Conservation (phyloP, 2,888 invertebrate genomes). For the Oscheius myriophilus region DNA sequence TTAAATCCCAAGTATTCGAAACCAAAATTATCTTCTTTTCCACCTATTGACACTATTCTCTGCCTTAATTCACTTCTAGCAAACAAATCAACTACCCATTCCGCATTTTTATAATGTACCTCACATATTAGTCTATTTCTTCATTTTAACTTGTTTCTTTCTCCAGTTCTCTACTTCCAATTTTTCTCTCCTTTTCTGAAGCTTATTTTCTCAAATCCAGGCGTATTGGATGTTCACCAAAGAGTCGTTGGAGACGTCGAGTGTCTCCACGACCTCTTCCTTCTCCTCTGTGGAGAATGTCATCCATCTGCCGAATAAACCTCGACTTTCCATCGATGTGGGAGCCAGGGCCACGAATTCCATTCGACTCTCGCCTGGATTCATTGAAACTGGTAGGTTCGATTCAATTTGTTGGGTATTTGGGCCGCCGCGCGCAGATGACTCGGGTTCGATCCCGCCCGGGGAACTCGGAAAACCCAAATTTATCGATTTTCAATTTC, state of each 20-base stretch:
- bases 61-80: too few relatives aligned
- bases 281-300: slow-evolving; percentile 24
- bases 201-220: too few relatives aligned
- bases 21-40: too few relatives aligned
- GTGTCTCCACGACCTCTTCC: slow-evolving; percentile 21
- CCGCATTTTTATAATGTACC: too few relatives aligned
- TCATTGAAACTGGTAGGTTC: slow-evolving; percentile 44
- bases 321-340: slow-evolving; percentile 52
- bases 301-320: slow-evolving; percentile 57
- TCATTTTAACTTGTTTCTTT: neutral
- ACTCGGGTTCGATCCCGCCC: too few relatives aligned
- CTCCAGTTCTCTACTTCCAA: neutral
- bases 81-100: too few relatives aligned
- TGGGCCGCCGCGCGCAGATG: too few relatives aligned
- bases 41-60: too few relatives aligned
- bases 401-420: too few relatives aligned
- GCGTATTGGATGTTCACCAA: slow-evolving; percentile 27
- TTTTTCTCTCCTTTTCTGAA: neutral
- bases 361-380: slow-evolving; percentile 53
- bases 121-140: neutral
- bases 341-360: slow-evolving; percentile 47
- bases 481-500: too few relatives aligned
- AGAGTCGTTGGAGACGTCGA: slow-evolving; percentile 28
- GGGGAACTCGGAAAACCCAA: too few relatives aligned
- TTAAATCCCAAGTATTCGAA: too few relatives aligned